Evolutionary conservation across 1,140 invertebrate species (phyloP).

Genomic region (Cecropterus lyciades): DNA sequence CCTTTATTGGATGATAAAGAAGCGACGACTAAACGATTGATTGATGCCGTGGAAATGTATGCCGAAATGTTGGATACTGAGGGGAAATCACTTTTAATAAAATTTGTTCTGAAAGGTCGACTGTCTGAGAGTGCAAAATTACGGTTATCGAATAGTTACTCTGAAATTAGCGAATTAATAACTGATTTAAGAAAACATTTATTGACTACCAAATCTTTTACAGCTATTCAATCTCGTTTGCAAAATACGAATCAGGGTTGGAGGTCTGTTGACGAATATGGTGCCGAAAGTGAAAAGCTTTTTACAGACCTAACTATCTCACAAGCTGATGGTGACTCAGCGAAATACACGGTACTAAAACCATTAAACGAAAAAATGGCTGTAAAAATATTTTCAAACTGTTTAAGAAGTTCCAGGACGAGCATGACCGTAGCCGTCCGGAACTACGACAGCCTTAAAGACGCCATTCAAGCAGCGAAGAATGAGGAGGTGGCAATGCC

Average conservation of each 20-base stretch:
- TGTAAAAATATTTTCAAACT: slow-evolving; percentile 39
- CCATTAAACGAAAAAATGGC: slow-evolving; percentile 43
- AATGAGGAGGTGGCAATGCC: slow-evolving; percentile 34
- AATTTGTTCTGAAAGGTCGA: slow-evolving; percentile 41
- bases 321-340: slow-evolving; percentile 33
- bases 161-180: slow-evolving; percentile 1
- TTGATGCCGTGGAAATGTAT: no score
- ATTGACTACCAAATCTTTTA: slow-evolving; percentile 36
- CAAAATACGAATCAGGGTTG: no score
- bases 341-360: slow-evolving; percentile 25
- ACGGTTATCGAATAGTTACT: no score
- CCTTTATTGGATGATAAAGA: slow-evolving; percentile 45
- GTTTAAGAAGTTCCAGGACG: slow-evolving; percentile 22
- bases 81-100: slow-evolving; percentile 31
- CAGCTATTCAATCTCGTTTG: slow-evolving; percentile 32
- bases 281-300: slow-evolving; percentile 37
- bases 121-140: slow-evolving; percentile 33
- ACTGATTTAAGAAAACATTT: slow-evolving; percentile 35
- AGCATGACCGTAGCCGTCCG: slow-evolving; percentile 41
- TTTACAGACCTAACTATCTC: slow-evolving; percentile 42
- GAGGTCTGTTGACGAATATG: slow-evolving; percentile 34
- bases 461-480: no score
- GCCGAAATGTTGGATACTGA: slow-evolving; percentile 39
- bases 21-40: slow-evolving; percentile 45
- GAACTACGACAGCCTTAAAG: slow-evolving; percentile 34